Evolutionary conservation across 2,888 invertebrate genomes (phyloP).

Genomic region (Nezara viridula): DNA sequence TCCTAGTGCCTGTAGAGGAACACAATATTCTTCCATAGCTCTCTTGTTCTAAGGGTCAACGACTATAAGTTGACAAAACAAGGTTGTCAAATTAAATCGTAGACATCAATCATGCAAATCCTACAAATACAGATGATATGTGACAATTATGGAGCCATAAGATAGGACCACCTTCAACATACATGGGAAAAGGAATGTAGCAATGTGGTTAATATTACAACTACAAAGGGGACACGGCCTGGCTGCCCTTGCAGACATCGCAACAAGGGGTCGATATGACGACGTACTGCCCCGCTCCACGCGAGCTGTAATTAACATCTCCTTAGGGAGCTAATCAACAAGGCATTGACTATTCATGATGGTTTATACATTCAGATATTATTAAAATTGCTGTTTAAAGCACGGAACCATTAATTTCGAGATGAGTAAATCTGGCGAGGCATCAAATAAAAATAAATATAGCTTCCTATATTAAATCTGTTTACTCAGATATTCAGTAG

Average conservation of each 20-base stretch:
- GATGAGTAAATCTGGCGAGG: not conserved
- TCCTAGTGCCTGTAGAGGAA: too few species aligned
- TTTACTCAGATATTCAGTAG: not conserved
- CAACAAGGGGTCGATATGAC: not conserved
- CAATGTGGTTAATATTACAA: not conserved
- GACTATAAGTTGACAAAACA: too few species aligned
- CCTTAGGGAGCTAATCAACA: not conserved
- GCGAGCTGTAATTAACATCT: slow-evolving; percentile 23
- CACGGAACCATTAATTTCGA: slow-evolving; percentile 4
- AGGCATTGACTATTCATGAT: not conserved
- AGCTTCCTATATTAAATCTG: not conserved
- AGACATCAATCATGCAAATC: too few species aligned
- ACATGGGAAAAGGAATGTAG: not conserved
- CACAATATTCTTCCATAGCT: too few species aligned
- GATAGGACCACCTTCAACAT: too few species aligned
- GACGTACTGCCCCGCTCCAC: not conserved
- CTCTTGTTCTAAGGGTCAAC: too few species aligned
- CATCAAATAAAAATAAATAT: not conserved
- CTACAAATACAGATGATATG: too few species aligned
- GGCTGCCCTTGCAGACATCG: not conserved
- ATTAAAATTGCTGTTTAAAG: not conserved
- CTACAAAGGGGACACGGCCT: not conserved
- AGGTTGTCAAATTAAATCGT: too few species aligned
- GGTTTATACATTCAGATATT: not conserved
- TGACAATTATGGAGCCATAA: too few species aligned